Conservation (phyloP, 1,140 invertebrate species). For the Procambarus clarkii region DNA sequence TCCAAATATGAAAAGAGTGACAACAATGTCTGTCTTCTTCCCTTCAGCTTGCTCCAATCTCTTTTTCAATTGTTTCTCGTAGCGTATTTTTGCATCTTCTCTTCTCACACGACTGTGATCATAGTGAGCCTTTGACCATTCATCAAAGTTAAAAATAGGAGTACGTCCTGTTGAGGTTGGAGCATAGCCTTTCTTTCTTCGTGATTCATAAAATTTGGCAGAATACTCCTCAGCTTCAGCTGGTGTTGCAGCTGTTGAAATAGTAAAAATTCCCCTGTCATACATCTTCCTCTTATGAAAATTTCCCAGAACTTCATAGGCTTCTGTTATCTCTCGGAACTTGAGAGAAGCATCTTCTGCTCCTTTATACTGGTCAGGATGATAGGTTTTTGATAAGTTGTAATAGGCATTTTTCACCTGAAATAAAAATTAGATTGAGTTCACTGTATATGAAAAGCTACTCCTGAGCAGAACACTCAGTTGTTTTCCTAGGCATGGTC, state of each 20-base stretch:
- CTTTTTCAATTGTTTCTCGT: not conserved
- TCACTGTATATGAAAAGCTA: no score
- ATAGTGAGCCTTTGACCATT: slow-evolving; percentile 55
- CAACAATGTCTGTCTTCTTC: slow-evolving; percentile 23
- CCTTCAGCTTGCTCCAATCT: not conserved
- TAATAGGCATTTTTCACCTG: slow-evolving; percentile 78
- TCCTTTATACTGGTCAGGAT: slow-evolving; percentile 77
- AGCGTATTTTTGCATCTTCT: slow-evolving; percentile 18
- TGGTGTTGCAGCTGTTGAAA: slow-evolving; percentile 31
- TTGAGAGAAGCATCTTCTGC: slow-evolving; percentile 73
- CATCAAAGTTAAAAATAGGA: slow-evolving; percentile 57
- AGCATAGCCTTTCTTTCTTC: slow-evolving; percentile 12
- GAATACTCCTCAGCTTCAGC: slow-evolving; percentile 52
- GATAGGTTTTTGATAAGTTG: slow-evolving; percentile 76
- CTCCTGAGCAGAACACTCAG: no score
- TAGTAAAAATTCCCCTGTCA: slow-evolving; percentile 73
- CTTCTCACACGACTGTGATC: slow-evolving; percentile 13
- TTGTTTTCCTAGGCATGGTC: no score
- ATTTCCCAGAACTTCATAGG: slow-evolving; percentile 78
- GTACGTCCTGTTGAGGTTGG: slow-evolving; percentile 41
- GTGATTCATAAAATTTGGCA: slow-evolving; percentile 46
- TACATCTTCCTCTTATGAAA: slow-evolving; percentile 75
- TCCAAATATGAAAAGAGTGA: slow-evolving; percentile 6
- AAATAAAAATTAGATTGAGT: not conserved
- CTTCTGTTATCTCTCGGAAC: slow-evolving; percentile 77